phyloP scores from a whole-genome alignment of 2,797 vertebrate genomes.

The Hydrolagus colliei region DNA sequence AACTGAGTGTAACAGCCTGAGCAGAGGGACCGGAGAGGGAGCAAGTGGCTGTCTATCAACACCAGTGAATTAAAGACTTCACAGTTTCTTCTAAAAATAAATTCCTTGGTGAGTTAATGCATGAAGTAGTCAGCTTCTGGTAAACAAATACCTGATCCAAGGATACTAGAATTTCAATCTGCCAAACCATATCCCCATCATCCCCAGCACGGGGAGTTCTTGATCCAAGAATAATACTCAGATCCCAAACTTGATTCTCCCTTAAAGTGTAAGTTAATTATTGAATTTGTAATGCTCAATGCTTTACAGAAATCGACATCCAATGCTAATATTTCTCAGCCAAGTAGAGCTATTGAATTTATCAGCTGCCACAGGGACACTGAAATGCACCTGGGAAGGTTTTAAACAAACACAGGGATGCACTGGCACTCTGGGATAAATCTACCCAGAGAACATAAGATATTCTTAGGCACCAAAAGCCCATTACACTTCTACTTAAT shows the following conservation, averaged over 20 bases:
- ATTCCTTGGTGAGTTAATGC: not conserved
- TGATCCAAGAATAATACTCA: not conserved
- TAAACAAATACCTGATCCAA: not conserved
- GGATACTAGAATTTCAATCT: not conserved
- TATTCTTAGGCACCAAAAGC: too few species aligned
- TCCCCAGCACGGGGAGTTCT: not conserved
- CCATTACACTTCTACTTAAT: too few species aligned
- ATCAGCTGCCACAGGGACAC: not conserved
- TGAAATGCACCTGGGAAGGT: not conserved
- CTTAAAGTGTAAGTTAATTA: not conserved
- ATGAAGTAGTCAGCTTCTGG: constrained; percentile 9
- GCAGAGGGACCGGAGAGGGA: not conserved
- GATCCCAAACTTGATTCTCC: not conserved
- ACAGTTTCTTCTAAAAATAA: not conserved
- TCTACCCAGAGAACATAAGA: too few species aligned
- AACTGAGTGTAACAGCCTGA: not conserved
- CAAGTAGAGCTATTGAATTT: constrained; percentile 8
- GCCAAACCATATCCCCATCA: not conserved
- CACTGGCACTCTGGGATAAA: too few species aligned
- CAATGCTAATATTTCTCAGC: not conserved
- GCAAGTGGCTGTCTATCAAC: not conserved
- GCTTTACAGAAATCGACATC: not conserved
- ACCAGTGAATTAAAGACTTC: not conserved
- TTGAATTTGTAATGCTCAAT: not conserved
- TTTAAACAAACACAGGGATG: too few species aligned